These are phyloP conservation scores for Crossocerus cetratus DNA, from an alignment of 2,888 invertebrate genomes.

Conservation along the genomic window DNA sequence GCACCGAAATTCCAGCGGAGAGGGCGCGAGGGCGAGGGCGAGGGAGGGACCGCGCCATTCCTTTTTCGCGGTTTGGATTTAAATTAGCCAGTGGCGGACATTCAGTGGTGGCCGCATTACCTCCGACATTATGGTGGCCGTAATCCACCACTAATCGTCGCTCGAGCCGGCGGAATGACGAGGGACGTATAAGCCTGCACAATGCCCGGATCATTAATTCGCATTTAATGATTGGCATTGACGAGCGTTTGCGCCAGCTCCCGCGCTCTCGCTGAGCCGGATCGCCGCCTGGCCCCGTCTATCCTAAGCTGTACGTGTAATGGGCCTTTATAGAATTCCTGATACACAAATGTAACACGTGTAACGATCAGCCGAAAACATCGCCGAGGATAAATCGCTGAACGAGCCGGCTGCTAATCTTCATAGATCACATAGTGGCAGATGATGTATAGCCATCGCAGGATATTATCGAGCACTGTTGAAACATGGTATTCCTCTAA, in stretches of 20 bases:
- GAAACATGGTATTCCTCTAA: neutral
- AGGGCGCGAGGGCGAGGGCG: slow-evolving; percentile 1
- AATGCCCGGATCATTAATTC: slow-evolving; percentile 58
- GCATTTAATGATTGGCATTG: slow-evolving; percentile 59
- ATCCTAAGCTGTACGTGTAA: slow-evolving; percentile 23
- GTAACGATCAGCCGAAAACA: slow-evolving; percentile 26
- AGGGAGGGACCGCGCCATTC: neutral
- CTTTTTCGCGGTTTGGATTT: slow-evolving; percentile 51
- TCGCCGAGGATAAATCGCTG: slow-evolving; percentile 24
- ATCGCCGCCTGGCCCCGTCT: slow-evolving; percentile 11
- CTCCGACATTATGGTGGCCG: slow-evolving; percentile 45
- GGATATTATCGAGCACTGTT: neutral
- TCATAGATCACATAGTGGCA: slow-evolving; percentile 4
- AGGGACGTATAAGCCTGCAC: slow-evolving; percentile 42
- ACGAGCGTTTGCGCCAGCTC: slow-evolving; percentile 39
- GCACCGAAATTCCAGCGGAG: slow-evolving; percentile 32
- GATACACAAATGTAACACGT: slow-evolving; percentile 36
- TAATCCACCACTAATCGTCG: slow-evolving; percentile 65
- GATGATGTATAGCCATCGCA: slow-evolving; percentile 9
- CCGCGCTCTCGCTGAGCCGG: slow-evolving; percentile 2
- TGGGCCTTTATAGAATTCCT: slow-evolving; percentile 35
- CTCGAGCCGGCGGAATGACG: slow-evolving; percentile 47
- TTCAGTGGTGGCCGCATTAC: slow-evolving; percentile 56
- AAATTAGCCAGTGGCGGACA: slow-evolving; percentile 53
- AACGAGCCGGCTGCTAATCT: slow-evolving; percentile 13